A percentile compares a stretch with the other conserved stretches of the same genome.
Conservation (phyloP, 1,140 invertebrate genomes). For the Cyrtorhinus lividipennis region DNA sequence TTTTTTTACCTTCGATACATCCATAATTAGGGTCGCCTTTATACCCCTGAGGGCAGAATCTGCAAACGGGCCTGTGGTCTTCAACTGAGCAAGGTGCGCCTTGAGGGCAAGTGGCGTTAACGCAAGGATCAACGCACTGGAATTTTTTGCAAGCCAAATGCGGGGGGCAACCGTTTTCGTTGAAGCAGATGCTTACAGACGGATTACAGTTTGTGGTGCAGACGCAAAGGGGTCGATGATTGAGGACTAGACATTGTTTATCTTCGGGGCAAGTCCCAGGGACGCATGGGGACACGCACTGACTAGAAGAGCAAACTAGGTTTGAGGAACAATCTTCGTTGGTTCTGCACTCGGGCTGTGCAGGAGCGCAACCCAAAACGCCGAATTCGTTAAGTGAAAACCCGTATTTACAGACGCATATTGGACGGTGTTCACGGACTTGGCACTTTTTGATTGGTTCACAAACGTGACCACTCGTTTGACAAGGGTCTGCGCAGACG, state of each 20-base stretch:
- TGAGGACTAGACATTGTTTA: slow-evolving; percentile 70
- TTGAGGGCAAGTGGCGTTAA: slow-evolving; percentile 56
- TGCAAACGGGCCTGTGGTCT: slow-evolving; percentile 83
- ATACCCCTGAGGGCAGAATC: slow-evolving; percentile 84
- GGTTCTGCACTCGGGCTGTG: slow-evolving; percentile 56
- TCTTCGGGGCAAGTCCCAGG: slow-evolving; percentile 50
- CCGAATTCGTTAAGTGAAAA: slow-evolving; percentile 71
- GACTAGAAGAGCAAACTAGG: slow-evolving; percentile 60
- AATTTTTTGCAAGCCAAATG: slow-evolving; percentile 73
- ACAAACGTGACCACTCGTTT: slow-evolving; percentile 42
- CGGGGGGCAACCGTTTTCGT: slow-evolving; percentile 71
- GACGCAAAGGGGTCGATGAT: slow-evolving; percentile 69
- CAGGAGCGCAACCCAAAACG: slow-evolving; percentile 66
- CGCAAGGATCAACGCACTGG: slow-evolving; percentile 80
- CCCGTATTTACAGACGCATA: slow-evolving; percentile 76
- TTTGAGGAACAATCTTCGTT: slow-evolving; percentile 75
- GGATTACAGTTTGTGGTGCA: slow-evolving; percentile 75
- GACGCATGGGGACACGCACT: slow-evolving; percentile 73
- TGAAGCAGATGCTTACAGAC: slow-evolving; percentile 70
- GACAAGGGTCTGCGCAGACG: slow-evolving; percentile 65
- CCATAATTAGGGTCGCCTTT: slow-evolving; percentile 74
- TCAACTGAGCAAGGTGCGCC: slow-evolving; percentile 77
- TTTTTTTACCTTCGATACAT: slow-evolving; percentile 83
- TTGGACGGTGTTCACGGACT: slow-evolving; percentile 64
- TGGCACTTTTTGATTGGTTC: slow-evolving; percentile 70